Evolutionary conservation across 1,140 invertebrate genomes (phyloP), one percentile per base, ranked within the genome.

Genomic region (Drosophila rufa): DNA sequence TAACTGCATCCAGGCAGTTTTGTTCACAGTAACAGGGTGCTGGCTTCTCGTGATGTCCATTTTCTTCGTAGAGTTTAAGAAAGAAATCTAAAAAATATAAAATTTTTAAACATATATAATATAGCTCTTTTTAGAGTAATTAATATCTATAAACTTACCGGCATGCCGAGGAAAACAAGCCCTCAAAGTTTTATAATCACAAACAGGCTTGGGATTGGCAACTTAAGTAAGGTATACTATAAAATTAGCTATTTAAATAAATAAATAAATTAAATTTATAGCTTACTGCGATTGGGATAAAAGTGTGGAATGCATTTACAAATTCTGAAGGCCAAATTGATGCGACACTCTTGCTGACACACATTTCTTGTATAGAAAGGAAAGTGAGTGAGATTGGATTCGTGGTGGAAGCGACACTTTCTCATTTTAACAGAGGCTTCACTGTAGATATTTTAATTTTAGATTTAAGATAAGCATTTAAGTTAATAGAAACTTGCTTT

Each of bases 251-350:
- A 33, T 19, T 1, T 15, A 6, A 15, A 33, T 17, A 1, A 38
- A 22, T 6, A 6, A 56, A 25, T 25, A 9, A 2, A 22, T 22
- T n/a, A 2, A 38, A 14, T 11, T 15, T 9, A 25, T 12, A n/a
- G 47, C 80, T 79, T 71, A 93, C 92, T 75, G 51, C 71, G 74
- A 64, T 93, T 93, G 2, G 92, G 91, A 74, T 93, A 93, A 45
- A 96, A 96, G 80, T 95, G 94, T 0, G 95, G 95, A 27, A 96
- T 93, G 73, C 95, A 96, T 5, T 94, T 92, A 70, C 95, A 96
- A 22, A 95, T 93, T 57, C 93, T 87, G 19, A 94, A 86, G 56
- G 94, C 94, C 0, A 95, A 85, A 43, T 93, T 87, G 12, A 95
- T 93, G 4, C 95, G 93, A 67, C 95, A 96, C 75, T 96, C 95